Conservation (phyloP, 2,888 invertebrate genomes). For the Gryllus longicercus region DNA sequence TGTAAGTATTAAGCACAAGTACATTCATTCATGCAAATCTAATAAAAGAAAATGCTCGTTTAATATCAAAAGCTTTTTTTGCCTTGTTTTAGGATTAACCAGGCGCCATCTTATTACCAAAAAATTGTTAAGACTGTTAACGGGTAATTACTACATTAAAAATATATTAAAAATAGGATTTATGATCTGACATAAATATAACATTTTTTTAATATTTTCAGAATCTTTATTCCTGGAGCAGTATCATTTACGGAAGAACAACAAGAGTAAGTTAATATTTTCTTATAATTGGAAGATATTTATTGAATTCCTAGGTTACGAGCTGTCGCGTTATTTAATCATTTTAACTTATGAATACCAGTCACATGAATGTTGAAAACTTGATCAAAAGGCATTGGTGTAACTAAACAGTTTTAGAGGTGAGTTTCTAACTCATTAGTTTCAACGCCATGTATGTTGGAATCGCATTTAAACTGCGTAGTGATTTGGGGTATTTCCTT, state of each 20-base stretch:
- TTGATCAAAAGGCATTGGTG: no score
- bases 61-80: not conserved
- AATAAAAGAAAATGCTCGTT: not conserved
- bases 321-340: no score
- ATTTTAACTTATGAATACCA: no score
- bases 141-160: conserved; percentile 55
- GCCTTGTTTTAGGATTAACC: conserved; percentile 27
- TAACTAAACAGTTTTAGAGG: no score
- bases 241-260: not conserved
- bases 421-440: no score
- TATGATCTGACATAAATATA: not conserved
- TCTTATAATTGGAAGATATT: no score
- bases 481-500: no score
- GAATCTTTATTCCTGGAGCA: not conserved
- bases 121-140: conserved; percentile 61
- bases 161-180: not conserved
- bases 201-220: not conserved
- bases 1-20: conserved; percentile 42
- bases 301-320: no score
- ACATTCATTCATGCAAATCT: not conserved
- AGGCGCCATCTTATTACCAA: conserved; percentile 40
- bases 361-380: no score
- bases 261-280: not conserved
- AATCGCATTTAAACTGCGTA: no score
- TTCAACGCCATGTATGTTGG: no score